Base-by-base conservation (phyloP, 2,797 vertebrate genomes). In the Rallus crepitans region DNA sequence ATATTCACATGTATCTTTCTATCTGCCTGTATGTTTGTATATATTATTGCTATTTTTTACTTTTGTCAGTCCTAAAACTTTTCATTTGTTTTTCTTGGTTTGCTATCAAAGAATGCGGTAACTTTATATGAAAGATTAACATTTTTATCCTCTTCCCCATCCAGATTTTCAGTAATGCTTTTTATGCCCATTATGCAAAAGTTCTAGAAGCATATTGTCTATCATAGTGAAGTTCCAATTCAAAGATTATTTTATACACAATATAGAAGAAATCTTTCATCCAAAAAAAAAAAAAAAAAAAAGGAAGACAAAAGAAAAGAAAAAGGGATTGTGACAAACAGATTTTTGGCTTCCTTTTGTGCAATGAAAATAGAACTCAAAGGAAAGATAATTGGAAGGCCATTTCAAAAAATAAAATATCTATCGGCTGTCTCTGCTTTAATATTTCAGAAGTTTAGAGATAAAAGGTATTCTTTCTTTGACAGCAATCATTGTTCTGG, bases 381-480 rank as follows among this genome's bases (percentile, higher is more conserved):
- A 71, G 12, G 25, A 92, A 88, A 75, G 27, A 55, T 87, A 95
- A 90, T 94, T 96, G 68, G 48, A 89, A 91, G 52, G 11, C 48
- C 63, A 61, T 77, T 94, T 0, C 12, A 90, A 91, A 87, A 82
- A 72, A 48, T 5, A 16, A 86, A 89, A 76, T 76, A 40, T 53
- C 33, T 93, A 52, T 78, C 76, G 40, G n/a, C 25, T 87, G 45
- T 81, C 40, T 96, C 27, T 87, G 19, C 83, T 96, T 95, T 90
- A 96, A 94, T 94, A 96, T 93, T 94, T 97, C 68, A 93, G 71
- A 94, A 76, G 19, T 93, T 92, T 89, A 11, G 60, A 92, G 65
- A 95, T 91, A 83, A 94, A 96, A 94, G 28, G 33, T 77, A 56
- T 96, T 90, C 21, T 90, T 86, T 87, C 59, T 85, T 81, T 96